Percentiles rank a stretch among this genome's conserved stretches.
phyloP scores from a whole-genome alignment of 2,888 invertebrate genomes.

The Spilosoma lubricipeda region DNA sequence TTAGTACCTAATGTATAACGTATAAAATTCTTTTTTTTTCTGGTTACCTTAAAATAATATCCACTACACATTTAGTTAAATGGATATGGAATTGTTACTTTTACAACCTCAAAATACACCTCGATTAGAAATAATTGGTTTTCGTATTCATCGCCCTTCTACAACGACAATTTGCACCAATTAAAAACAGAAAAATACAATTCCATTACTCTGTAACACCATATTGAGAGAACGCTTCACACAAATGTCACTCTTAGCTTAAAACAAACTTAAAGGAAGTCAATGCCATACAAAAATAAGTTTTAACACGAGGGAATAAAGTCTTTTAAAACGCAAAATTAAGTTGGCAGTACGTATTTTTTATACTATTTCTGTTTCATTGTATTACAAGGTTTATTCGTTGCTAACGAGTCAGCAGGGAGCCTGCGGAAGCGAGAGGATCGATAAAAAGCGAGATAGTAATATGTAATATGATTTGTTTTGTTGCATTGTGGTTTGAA shows the following conservation, averaged over 20 bases:
- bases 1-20: background rate
- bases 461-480: constrained; percentile 66
- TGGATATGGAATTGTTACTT: background rate
- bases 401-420: constrained; percentile 81
- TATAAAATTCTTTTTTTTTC: background rate
- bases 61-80: background rate
- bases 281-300: constrained; percentile 32
- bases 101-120: constrained; percentile 42
- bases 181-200: constrained; percentile 82
- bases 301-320: constrained; percentile 41
- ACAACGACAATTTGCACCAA: constrained; percentile 72
- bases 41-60: background rate
- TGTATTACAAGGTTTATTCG: constrained; percentile 80
- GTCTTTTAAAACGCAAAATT: constrained; percentile 15
- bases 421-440: constrained; percentile 63
- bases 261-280: constrained; percentile 37
- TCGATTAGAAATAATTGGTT: constrained; percentile 60
- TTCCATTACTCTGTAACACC: constrained; percentile 72
- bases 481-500: constrained; percentile 69
- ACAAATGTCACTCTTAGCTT: constrained; percentile 77
- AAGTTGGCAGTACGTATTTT: constrained; percentile 66
- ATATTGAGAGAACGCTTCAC: constrained; percentile 83
- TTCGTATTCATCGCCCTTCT: constrained; percentile 51
- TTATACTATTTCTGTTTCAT: constrained; percentile 80
- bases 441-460: constrained; percentile 52